Base-by-base conservation (phyloP, 92 coral and sea anemone genomes). In the Hydrozoanthus gracilis region DNA sequence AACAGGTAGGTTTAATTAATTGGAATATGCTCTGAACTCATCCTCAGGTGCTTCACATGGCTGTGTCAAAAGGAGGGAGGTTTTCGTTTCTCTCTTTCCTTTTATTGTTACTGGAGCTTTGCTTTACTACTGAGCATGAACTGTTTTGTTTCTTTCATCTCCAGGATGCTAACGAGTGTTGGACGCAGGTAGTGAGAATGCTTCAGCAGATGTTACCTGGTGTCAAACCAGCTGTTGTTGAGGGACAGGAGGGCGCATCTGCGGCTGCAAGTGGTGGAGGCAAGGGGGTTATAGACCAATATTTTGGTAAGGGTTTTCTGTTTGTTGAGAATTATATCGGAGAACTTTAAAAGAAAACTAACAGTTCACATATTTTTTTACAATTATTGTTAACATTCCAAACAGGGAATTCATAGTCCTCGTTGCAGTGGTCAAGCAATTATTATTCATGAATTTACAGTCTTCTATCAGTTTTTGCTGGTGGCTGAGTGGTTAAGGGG, bases 81-180 rank as follows among this genome's bases (percentile, higher is more conserved):
- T 27, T 27, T 27, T 27, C 39, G 1, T 27, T 27, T 27, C 39
- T 27, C 39, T 27, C 39, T 27, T 27, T 27, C 39, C 39, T 27
- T 27, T 27, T 27, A 27, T 27, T 27, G 39, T 27, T 27, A 27
- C 39, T 27, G 2, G 39, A 27, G 39, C 39, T 27, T 27, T 27
- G 39, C 39, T 27, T 27, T 27, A 27, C 39, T 2, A 27, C 39
- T 27, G 39, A 27, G 39, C 39, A 27, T 27, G 39, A 27, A 2
- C 39, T 27, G 39, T 27, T 27, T 27, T 27, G 0, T 9, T 61
- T 61, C 17, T 14, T 61, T 14, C 44, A 17, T 51, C 68, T 61
- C 13, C 78, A 96, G 99, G 99, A 96, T 95, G 99, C 99, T 6
- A 93, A 96, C 77, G 99, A 96, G 65, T 96, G 99, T 82, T 96